Percentiles rank a stretch among this genome's conserved stretches.
phyloP scores from a whole-genome alignment of 2,113 vertebrate genomes.

The Macaca nemestrina region DNA sequence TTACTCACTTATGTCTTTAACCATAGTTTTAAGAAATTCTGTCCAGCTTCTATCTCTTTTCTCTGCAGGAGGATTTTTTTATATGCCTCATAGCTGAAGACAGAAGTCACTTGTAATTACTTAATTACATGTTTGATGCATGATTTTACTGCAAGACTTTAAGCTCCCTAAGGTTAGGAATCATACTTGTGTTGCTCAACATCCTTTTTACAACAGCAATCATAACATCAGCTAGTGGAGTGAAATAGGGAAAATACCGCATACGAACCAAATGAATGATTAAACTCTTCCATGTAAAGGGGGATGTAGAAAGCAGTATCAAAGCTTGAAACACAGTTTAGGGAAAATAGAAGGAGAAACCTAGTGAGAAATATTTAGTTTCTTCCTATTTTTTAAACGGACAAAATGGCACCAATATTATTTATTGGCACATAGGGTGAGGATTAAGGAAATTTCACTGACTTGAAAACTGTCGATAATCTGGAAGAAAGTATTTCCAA shows the following conservation, averaged over 20 bases:
- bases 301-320: not conserved
- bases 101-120: slow-evolving; percentile 3
- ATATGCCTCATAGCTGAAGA: not conserved
- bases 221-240: not conserved
- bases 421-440: not conserved
- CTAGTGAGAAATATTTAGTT: not conserved
- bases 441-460: not conserved
- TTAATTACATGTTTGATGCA: slow-evolving; percentile 14
- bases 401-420: not conserved
- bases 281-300: not conserved
- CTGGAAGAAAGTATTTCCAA: not conserved
- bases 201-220: not conserved
- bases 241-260: not conserved
- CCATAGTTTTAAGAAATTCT: not conserved
- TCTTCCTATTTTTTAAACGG: not conserved
- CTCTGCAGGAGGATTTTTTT: not conserved
- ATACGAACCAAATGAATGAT: not conserved
- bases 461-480: not conserved
- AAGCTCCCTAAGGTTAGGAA: not conserved
- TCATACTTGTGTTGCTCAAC: not conserved
- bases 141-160: not conserved
- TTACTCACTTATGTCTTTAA: not conserved
- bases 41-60: not conserved
- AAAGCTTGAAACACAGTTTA: not conserved
- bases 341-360: not conserved